Conservation (phyloP, 2,888 invertebrate species). For the Scrobipalpa atriplicella region DNA sequence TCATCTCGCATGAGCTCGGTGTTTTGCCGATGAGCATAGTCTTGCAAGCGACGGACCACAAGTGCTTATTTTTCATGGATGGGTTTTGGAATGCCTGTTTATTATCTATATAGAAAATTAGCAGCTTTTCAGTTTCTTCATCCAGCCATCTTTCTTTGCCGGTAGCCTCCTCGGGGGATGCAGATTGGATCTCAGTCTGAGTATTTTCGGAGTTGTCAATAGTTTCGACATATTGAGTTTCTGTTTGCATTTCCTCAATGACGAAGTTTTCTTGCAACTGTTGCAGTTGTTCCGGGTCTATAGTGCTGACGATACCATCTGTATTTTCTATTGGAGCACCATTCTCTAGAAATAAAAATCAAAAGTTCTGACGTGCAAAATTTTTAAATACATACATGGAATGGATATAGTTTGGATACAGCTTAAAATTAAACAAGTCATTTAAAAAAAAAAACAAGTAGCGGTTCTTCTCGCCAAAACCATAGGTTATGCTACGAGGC, state of each 20-base stretch:
- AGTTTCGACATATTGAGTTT: not conserved
- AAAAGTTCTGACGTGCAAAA: not conserved
- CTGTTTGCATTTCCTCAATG: not conserved
- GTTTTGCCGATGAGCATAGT: conserved; percentile 66
- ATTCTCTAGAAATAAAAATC: conserved; percentile 17
- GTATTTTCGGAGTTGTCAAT: not conserved
- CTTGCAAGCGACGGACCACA: conserved; percentile 72
- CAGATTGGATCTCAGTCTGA: not conserved
- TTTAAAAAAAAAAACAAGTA: too few relatives aligned
- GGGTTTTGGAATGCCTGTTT: conserved; percentile 61
- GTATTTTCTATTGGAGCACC: not conserved
- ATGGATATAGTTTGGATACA: too few relatives aligned
- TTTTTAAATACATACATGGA: too few relatives aligned
- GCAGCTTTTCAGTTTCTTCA: conserved; percentile 60
- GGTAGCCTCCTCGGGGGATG: not conserved
- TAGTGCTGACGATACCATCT: conserved; percentile 9
- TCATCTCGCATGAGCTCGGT: conserved; percentile 57
- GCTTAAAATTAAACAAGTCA: too few relatives aligned
- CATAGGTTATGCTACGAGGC: too few relatives aligned
- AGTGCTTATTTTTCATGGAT: conserved; percentile 59
- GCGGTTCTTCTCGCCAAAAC: too few relatives aligned
- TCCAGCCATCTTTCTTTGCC: conserved; percentile 57
- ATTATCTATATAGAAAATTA: conserved; percentile 72
- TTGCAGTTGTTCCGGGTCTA: conserved; percentile 16
- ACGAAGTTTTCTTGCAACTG: conserved; percentile 19